Conservation (phyloP, 2,797 vertebrate species). For the Sebastolobus alascanus region DNA sequence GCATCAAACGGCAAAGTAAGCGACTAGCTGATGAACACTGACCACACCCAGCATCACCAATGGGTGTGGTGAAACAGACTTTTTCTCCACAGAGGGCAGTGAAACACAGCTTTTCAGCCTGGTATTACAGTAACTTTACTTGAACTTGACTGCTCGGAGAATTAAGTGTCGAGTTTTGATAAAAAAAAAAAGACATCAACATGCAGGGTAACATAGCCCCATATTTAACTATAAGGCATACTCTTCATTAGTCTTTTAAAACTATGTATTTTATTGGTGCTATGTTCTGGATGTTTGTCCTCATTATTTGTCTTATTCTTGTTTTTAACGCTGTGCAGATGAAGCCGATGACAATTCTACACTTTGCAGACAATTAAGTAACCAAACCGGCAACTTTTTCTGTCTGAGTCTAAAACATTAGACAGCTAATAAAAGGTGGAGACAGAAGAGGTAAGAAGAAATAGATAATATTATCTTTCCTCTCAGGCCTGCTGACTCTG, state of each 20-base stretch:
- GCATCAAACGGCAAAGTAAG: not conserved
- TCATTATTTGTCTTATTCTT: not conserved
- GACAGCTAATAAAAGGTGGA: constrained; percentile 12
- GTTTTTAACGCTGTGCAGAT: not conserved
- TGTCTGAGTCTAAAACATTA: not conserved
- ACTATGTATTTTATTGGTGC: not conserved
- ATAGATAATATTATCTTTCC: constrained; percentile 43
- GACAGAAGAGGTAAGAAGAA: constrained; percentile 34
- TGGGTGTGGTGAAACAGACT: not conserved
- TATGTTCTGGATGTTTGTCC: too few relatives aligned
- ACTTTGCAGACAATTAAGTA: not conserved
- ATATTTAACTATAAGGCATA: not conserved
- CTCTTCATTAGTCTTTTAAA: not conserved
- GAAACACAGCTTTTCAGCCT: too few relatives aligned
- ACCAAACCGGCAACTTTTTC: not conserved
- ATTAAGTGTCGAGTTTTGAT: not conserved
- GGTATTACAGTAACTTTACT: not conserved
- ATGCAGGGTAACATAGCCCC: not conserved
- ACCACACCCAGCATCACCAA: not conserved
- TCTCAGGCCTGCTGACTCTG: constrained; percentile 61
- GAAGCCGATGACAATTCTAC: not conserved
- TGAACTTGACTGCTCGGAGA: not conserved
- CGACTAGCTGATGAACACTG: not conserved
- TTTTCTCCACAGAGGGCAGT: too few relatives aligned
- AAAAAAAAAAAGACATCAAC: not conserved